phyloP scores from a whole-genome alignment of 2,797 vertebrate genomes.

The Spinus pinus region DNA sequence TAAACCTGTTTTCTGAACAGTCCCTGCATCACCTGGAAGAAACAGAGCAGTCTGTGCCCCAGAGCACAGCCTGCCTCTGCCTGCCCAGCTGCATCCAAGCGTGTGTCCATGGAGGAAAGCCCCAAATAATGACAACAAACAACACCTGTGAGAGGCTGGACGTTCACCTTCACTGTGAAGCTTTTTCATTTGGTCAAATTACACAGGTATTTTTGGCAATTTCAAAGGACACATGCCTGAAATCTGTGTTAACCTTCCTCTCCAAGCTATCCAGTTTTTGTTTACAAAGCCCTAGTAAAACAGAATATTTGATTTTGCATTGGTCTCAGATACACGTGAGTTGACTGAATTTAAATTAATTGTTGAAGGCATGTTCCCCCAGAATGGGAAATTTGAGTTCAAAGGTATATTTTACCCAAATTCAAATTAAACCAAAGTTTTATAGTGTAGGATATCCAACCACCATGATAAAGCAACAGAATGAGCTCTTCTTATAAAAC shows the following conservation, averaged over 20 bases:
- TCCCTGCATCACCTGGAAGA: not conserved
- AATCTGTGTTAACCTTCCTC: not conserved
- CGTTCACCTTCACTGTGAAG: not conserved
- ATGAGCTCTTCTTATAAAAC: not conserved
- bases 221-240: not conserved
- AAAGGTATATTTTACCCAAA: not conserved
- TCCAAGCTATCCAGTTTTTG: not conserved
- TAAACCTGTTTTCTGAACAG: not conserved
- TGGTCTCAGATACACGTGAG: not conserved
- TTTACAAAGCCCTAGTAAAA: not conserved
- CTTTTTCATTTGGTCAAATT: not conserved
- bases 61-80: not conserved
- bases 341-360: not conserved
- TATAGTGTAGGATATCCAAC: not conserved
- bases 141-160: not conserved
- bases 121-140: not conserved
- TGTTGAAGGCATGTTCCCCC: accelerated
- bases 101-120: not conserved
- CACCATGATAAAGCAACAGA: not conserved
- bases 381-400: not conserved
- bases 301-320: not conserved
- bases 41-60: not conserved
- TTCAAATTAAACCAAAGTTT: not conserved
- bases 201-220: not conserved
- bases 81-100: not conserved